Conservation (phyloP, 2,888 invertebrate genomes). For the Lagria hirta region DNA sequence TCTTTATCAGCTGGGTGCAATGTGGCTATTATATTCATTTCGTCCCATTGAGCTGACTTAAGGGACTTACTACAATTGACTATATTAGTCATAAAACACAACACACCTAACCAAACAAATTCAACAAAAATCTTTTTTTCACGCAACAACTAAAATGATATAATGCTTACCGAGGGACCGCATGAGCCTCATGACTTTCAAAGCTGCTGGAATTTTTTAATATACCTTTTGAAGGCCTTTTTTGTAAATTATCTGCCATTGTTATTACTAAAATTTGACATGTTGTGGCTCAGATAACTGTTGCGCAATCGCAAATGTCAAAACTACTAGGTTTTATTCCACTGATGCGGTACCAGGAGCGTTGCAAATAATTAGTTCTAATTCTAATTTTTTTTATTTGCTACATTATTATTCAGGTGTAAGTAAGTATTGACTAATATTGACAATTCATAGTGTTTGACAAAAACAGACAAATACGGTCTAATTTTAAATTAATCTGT, state of each 20-base stretch:
- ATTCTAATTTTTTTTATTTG: too few relatives aligned
- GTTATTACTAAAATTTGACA: conserved; percentile 30
- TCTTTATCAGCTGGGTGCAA: conserved; percentile 97
- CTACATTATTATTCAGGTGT: too few relatives aligned
- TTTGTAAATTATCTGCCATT: conserved; percentile 79
- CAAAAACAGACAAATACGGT: too few relatives aligned
- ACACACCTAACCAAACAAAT: conserved; percentile 10
- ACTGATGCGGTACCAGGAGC: too few relatives aligned
- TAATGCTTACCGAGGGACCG: conserved; percentile 43
- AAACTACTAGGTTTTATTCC: too few relatives aligned
- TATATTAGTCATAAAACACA: conserved; percentile 6
- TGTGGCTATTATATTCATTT: conserved; percentile 98
- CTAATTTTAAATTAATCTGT: too few relatives aligned
- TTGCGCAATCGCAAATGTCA: too few relatives aligned
- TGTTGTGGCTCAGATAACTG: conserved; percentile 10
- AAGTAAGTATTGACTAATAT: too few relatives aligned
- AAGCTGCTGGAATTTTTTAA: conserved; percentile 91
- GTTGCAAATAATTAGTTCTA: too few relatives aligned
- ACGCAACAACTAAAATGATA: background rate
- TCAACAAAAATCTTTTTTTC: conserved; percentile 4
- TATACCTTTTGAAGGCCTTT: conserved; percentile 86
- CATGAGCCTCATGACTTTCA: conserved; percentile 62
- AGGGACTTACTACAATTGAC: conserved; percentile 37
- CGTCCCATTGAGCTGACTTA: conserved; percentile 87
- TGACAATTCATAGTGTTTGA: too few relatives aligned